Base-by-base conservation (phyloP, 2,113 vertebrate genomes). In the Ancistrus triradiatus region DNA sequence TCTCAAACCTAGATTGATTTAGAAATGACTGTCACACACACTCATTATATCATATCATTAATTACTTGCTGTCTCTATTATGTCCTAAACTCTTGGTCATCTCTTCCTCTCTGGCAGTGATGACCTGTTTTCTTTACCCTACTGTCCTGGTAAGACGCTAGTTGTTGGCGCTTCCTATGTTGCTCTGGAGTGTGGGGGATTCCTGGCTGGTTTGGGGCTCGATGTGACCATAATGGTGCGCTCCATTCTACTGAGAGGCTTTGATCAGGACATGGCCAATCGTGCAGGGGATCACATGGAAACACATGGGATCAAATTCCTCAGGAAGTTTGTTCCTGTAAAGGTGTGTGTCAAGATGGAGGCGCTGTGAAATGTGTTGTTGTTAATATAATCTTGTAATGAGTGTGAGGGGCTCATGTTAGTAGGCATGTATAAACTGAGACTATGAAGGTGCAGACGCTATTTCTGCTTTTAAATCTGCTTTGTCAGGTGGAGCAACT, bases 231-330 rank as follows among this genome's bases (percentile, higher is more conserved):
- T 99, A 7, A 96, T 98, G 95, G 94, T 95, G 2, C 91, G 94
- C 7, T 98, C 96, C 21, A 88, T 98, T 66, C 89, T 99, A 0
- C 90, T 99, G 13, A 86, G 94, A 18, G 96, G 94, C 14, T 98
- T 98, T 51, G 96, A 99, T 78, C 94, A 93, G 78, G 92, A 99
- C 66, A 96, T 99, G 93, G 95, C 95, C 24, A 88, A 93, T 67
- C 93, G 66, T 14, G 80, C 91, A 2, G 95, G 94, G 1, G 81
- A 88, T 7, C 71, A 93, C 80, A 93, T 99, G 95, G 91, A 94
- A 74, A 85, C 80, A 1, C 92, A 95, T 0, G 93, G 93, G 0
- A 76, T 97, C 14, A 96, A 91, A 74, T 96, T 98, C 85, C 68
- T 96, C 72, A 86, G 87, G 60, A 87, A 91, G 68, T 93, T 87